Evolutionary conservation across 2,113 vertebrate genomes (phyloP), one percentile per base, ranked within the genome.

Genomic region (Pyxicephalus adspersus): DNA sequence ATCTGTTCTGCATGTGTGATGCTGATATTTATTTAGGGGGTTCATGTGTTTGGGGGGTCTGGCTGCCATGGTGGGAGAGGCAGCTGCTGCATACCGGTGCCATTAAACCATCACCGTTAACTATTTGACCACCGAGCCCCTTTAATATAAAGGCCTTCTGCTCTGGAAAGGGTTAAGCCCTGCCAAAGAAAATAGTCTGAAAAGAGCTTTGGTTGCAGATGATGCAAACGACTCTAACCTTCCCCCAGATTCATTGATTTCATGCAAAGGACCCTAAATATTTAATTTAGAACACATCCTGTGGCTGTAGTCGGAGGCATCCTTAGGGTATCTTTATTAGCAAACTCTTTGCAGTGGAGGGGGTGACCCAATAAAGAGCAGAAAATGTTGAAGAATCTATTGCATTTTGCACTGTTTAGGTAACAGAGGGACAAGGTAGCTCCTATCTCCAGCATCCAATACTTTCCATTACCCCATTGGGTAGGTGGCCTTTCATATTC

Each of bases 211-310:
- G 51, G 19, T 64, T 60, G 67, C 52, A 50, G 66, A 82, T 52
- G 81, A 71, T 79, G 74, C n/a, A 83, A 84, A 83, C 84, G 85
- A 76, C 75, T 87, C 83, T 66, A 45, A 74, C 67, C 83, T 85
- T 78, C 68, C 85, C n/a, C 66, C 18, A 86, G 76, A 86, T 84
- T 78, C 75, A 83, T 83, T 84, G 74, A 63, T 88, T 83, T 78
- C 84, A 85, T 85, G 84, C 85, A 84, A 83, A 81, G 76, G 82
- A 84, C 85, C 84, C 86, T 83, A 85, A 75, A 81, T 88, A 89
- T 88, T 89, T 88, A 81, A 89, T 89, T 84, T 57, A 51, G 81
- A 65, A 82, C 61, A 85, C 51, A 83, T 74, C 34, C 34, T 45
- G 61, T 77, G 60, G 63, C 57, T 77, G 71, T 68, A 76, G 83